Conservation (phyloP, 2,797 vertebrate species). For the Tiaroga cobitis region DNA sequence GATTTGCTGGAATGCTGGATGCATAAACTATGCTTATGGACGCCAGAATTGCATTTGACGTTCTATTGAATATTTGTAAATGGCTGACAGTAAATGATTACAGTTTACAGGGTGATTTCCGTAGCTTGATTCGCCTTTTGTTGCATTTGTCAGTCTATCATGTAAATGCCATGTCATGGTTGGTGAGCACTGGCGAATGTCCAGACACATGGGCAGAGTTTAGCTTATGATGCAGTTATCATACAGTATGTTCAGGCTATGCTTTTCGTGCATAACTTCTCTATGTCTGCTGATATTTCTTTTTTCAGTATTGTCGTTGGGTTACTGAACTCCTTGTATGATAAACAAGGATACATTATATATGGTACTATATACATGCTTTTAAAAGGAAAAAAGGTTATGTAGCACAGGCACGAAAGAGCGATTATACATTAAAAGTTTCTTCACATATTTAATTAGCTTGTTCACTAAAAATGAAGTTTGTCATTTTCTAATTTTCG, state of each 20-base stretch:
- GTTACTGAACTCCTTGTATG: neutral
- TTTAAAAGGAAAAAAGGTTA: no score
- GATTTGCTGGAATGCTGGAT: neutral
- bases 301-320: neutral
- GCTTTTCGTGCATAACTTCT: neutral
- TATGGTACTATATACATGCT: neutral
- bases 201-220: conserved; percentile 16
- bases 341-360: neutral
- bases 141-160: neutral
- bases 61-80: neutral
- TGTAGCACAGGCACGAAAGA: neutral
- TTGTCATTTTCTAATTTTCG: neutral
- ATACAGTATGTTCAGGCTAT: no score
- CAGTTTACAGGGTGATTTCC: neutral
- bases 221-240: neutral
- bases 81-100: neutral
- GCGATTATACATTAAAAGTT: neutral
- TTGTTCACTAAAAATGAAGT: neutral
- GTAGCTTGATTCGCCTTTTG: accelerated
- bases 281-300: neutral
- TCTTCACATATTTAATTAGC: no score
- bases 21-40: neutral
- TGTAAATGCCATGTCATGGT: conserved; percentile 49
- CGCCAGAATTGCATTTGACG: neutral
- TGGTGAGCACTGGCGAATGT: conserved; percentile 17